Evolutionary conservation across 92 coral and sea anemone genomes (phyloP).

Genomic region (Hydrozoanthus gracilis): DNA sequence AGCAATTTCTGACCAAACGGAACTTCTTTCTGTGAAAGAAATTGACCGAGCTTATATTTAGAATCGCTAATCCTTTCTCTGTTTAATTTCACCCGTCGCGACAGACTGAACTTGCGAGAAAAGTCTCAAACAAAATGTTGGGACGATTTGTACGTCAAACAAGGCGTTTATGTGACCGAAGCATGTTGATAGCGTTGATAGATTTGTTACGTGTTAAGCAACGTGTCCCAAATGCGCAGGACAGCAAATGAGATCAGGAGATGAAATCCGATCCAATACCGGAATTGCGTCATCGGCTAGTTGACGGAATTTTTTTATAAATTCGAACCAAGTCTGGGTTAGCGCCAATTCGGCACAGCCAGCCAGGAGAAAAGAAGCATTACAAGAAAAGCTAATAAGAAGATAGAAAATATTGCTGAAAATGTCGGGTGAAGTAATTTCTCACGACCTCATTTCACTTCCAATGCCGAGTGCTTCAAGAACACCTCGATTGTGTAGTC

Average conservation of each 20-base stretch:
- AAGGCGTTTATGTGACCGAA: not conserved
- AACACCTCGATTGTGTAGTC: conserved; percentile 20
- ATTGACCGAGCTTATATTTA: not conserved
- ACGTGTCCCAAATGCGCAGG: not conserved
- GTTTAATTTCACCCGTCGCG: not conserved
- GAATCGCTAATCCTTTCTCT: not conserved
- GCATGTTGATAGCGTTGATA: not conserved
- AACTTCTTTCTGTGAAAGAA: not conserved
- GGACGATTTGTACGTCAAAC: not conserved
- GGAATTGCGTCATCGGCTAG: conserved; percentile 11
- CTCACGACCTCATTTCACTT: not conserved
- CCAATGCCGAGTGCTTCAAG: not conserved
- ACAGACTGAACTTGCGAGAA: not conserved
- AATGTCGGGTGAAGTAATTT: not conserved
- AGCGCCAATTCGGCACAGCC: not conserved
- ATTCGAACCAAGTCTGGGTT: not conserved
- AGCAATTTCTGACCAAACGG: not conserved
- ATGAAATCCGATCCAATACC: not conserved
- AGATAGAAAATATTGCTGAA: not conserved
- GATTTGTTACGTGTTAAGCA: not conserved
- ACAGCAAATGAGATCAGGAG: not conserved
- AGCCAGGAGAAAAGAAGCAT: not conserved
- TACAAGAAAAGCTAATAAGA: not conserved
- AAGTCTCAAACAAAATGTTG: not conserved
- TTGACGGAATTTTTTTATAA: not conserved